These are phyloP conservation scores for Dichetophora obliterata DNA, from an alignment of 2,888 invertebrate genomes.

Conservation along the genomic window DNA sequence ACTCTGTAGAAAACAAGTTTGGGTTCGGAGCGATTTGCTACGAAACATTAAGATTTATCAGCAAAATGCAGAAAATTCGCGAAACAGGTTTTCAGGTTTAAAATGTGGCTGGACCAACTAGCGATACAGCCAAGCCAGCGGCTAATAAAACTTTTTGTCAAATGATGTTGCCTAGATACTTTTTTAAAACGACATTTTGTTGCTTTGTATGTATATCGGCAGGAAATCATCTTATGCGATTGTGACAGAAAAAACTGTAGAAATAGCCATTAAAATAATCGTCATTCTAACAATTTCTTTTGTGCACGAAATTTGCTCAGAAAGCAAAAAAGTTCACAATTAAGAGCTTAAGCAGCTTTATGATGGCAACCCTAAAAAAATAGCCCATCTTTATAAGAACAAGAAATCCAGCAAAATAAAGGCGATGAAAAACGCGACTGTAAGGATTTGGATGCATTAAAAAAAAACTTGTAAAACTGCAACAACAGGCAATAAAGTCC, in stretches of 20 bases:
- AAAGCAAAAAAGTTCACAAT: background rate
- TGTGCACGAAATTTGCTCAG: background rate
- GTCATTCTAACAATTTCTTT: too few species aligned
- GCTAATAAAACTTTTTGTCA: slow-evolving; percentile 38
- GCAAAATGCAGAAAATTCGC: slow-evolving; percentile 29
- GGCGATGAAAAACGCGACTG: background rate
- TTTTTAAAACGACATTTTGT: too few species aligned
- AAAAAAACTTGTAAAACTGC: slow-evolving; percentile 23
- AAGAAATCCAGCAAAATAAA: too few species aligned
- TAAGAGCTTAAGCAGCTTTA: background rate
- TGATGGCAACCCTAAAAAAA: too few species aligned
- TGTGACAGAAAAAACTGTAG: background rate
- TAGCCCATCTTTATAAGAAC: too few species aligned
- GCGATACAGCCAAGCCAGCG: background rate
- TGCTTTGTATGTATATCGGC: slow-evolving; percentile 13
- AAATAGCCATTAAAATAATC: too few species aligned
- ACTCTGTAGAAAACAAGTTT: slow-evolving; percentile 24
- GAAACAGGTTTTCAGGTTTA: slow-evolving; percentile 30
- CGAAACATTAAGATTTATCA: slow-evolving; percentile 32
- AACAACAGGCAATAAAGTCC: slow-evolving; percentile 8
- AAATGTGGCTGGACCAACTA: background rate
- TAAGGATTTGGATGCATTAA: slow-evolving; percentile 15
- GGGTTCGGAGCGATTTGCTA: background rate
- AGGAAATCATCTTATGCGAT: slow-evolving; percentile 26
- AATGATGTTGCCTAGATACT: background rate